Evolutionary conservation across 2,797 vertebrate species (phyloP), one percentile per base, ranked within the genome.

Genomic region (Poeciliopsis turneri): DNA sequence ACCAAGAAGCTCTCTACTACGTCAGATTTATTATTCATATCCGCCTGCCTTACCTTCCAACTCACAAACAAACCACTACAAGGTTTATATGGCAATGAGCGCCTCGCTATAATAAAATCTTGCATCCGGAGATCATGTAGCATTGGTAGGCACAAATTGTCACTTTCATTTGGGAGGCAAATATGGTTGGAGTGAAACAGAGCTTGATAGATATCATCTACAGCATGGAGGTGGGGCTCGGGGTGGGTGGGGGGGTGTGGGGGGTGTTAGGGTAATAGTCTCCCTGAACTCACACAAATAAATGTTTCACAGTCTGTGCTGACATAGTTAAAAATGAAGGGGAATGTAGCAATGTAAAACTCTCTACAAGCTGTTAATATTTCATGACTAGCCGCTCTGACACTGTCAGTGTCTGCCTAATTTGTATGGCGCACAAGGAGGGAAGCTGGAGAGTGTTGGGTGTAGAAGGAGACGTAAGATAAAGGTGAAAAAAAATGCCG

Each of bases 341-440:
- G 93, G 88, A 94, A 95, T 92, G 90, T 86, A 83, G 88, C 88
- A 46, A 88, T 86, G 94, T 92, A 93, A 94, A 94, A 95, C 84
- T 86, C 91, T 94, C 93, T 90, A 91, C 92, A 93, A 87, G 92
- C 92, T 92, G 92, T 95, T 95, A 94, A 96, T 95, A 95, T 95
- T 96, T 95, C 91, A 95, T 93, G 93, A 95, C 92, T 78, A 90
- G 89, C 86, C 84, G 59, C 87, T 92, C 92, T 92, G 93, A 93
- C 90, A 91, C 89, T 89, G 88, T 87, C 91, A 86, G 89, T 91
- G 85, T 80, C 84, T 84, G 86, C 89, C 92, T 94, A 90, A 94
- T 94, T 93, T 93, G 93, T 92, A 90, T 81, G 80, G 90, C 88
- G 79, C 33, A 82, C 83, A 74, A 89, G 79, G 82, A 86, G 84